phyloP scores from a whole-genome alignment of 2,797 vertebrate species.

The Microcaecilia unicolor region DNA sequence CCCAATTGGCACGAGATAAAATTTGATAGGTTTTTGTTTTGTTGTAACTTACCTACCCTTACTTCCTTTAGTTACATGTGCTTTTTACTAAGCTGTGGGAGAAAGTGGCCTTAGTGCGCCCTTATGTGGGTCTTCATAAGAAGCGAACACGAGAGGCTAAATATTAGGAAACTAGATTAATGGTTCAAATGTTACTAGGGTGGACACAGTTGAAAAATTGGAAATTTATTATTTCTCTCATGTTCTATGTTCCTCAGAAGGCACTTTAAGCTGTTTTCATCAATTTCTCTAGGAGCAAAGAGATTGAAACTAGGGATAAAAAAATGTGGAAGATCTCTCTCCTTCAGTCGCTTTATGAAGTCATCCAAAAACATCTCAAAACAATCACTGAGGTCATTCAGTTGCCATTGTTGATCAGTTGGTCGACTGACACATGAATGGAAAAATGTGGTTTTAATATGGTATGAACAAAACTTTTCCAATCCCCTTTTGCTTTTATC shows the following conservation, averaged over 20 bases:
- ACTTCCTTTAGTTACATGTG: too few relatives aligned
- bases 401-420: conserved; percentile 33
- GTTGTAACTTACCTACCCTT: too few relatives aligned
- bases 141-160: too few relatives aligned
- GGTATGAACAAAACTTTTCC: conserved; percentile 46
- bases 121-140: too few relatives aligned
- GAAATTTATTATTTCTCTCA: conserved; percentile 40
- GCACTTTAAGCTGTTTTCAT: conserved; percentile 21
- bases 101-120: too few relatives aligned
- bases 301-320: conserved; percentile 54
- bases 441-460: conserved; percentile 52
- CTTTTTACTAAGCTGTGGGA: too few relatives aligned
- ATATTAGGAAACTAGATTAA: too few relatives aligned
- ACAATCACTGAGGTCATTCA: conserved; percentile 10
- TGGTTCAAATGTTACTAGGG: too few relatives aligned
- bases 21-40: too few relatives aligned
- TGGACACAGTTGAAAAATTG: conserved; percentile 46
- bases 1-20: too few relatives aligned
- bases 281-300: conserved; percentile 21
- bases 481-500: conserved; percentile 15
- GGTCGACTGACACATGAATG: conserved; percentile 26
- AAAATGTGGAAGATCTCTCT: conserved; percentile 32
- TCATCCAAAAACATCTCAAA: conserved; percentile 34
- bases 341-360: conserved; percentile 39
- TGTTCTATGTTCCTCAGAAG: conserved; percentile 35